Percentiles rank a stretch among this genome's conserved stretches.
Conservation (phyloP, 2,113 vertebrate species). For the Maccullochella peelii region DNA sequence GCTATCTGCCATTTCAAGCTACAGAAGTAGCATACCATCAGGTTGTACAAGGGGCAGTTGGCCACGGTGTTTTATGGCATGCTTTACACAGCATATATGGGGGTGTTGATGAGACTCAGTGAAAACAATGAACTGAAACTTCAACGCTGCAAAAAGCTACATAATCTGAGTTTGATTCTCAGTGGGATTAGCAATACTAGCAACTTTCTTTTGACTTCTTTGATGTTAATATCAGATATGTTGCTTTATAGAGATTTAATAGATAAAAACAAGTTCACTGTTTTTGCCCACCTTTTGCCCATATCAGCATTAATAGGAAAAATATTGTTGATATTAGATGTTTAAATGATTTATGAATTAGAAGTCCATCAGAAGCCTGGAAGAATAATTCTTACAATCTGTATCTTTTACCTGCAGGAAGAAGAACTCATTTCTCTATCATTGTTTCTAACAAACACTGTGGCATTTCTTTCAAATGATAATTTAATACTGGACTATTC, state of each 20-base stretch:
- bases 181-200: neutral
- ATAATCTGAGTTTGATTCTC: neutral
- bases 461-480: neutral
- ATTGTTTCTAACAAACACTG: neutral
- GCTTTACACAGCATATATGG: neutral
- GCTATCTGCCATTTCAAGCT: neutral
- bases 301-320: neutral
- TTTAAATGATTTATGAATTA: neutral
- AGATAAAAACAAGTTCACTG: neutral
- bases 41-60: neutral
- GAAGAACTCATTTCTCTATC: neutral
- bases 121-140: conserved; percentile 17
- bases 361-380: neutral
- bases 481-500: neutral
- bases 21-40: neutral
- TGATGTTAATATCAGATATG: neutral
- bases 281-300: neutral
- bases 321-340: neutral
- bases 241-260: neutral
- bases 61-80: neutral
- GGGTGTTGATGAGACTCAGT: conserved; percentile 12
- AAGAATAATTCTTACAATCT: neutral
- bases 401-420: neutral
- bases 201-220: conserved; percentile 1
- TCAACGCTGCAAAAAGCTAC: neutral